Conservation (phyloP, 2,797 vertebrate genomes). For the Gymnothorax javanicus region DNA sequence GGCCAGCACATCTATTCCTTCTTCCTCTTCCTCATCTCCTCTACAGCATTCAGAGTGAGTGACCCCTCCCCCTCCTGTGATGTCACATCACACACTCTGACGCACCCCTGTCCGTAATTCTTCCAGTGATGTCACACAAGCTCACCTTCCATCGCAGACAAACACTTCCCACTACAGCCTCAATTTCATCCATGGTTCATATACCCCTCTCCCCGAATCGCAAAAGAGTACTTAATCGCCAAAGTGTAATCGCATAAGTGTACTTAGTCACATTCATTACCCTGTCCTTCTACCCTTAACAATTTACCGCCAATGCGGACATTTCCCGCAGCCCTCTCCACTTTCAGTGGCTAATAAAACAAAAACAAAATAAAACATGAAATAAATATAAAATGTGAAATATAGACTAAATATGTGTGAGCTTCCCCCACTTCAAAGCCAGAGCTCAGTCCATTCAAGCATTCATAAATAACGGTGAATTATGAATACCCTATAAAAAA, state of each 20-base stretch:
- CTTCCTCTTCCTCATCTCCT: neutral
- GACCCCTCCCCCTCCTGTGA: neutral
- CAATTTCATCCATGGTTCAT: neutral
- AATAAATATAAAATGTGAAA: constrained; percentile 33
- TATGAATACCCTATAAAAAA: constrained; percentile 48
- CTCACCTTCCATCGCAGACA: neutral
- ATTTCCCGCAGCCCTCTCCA: neutral
- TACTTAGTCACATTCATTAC: neutral
- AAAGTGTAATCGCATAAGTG: neutral
- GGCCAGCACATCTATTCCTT: neutral
- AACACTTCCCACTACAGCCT: neutral
- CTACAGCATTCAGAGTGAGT: neutral
- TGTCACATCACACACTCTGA: neutral
- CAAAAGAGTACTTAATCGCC: neutral
- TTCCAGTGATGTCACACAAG: neutral
- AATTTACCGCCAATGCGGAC: neutral
- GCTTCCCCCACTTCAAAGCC: constrained; percentile 54
- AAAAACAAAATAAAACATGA: constrained; percentile 38
- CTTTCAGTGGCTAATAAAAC: neutral
- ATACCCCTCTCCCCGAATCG: neutral
- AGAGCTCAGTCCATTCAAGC: constrained; percentile 37
- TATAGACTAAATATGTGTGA: constrained; percentile 43
- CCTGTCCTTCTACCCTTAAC: neutral
- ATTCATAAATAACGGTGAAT: constrained; percentile 58
- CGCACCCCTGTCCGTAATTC: neutral